A percentile compares a stretch with the other conserved stretches of the same genome.
Evolutionary conservation across 2,888 invertebrate genomes (phyloP).

Genomic region (Euplexia lucipara): DNA sequence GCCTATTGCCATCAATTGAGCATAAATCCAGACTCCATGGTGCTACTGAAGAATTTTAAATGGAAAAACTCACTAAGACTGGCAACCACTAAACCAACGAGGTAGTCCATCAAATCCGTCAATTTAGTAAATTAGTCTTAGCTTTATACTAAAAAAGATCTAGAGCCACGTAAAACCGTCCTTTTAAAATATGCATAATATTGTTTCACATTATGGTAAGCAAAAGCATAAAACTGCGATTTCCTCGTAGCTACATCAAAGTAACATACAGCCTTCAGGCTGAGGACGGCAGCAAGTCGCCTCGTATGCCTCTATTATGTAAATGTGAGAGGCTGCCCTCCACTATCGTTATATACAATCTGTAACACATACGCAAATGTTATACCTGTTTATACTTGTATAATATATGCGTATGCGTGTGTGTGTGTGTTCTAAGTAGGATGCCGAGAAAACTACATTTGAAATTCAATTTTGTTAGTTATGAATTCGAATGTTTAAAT

Average conservation of each 20-base stretch:
- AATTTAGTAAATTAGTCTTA: neutral
- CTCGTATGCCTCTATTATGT: slow-evolving; percentile 57
- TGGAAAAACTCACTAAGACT: too few relatives aligned
- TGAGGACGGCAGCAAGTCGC: slow-evolving; percentile 43
- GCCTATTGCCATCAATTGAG: too few relatives aligned
- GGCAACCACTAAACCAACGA: too few relatives aligned
- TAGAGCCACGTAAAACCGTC: slow-evolving; percentile 14
- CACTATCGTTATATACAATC: slow-evolving; percentile 52
- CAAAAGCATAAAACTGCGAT: slow-evolving; percentile 42
- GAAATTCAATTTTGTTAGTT: slow-evolving; percentile 43
- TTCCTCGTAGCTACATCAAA: slow-evolving; percentile 43
- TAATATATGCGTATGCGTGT: neutral
- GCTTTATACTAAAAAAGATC: neutral
- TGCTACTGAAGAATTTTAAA: too few relatives aligned
- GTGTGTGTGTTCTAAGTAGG: slow-evolving; percentile 9
- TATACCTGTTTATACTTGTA: slow-evolving; percentile 30
- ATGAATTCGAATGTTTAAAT: slow-evolving; percentile 41
- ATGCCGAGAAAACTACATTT: slow-evolving; percentile 39
- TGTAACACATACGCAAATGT: slow-evolving; percentile 33
- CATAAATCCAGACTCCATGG: too few relatives aligned
- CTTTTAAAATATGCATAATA: slow-evolving; percentile 46
- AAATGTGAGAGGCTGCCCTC: slow-evolving; percentile 54
- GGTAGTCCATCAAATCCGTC: too few relatives aligned
- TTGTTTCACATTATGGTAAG: slow-evolving; percentile 24
- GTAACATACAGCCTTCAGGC: slow-evolving; percentile 38